phyloP scores from a whole-genome alignment of 1,140 invertebrate genomes.

The Drosophila pseudoananassae region DNA sequence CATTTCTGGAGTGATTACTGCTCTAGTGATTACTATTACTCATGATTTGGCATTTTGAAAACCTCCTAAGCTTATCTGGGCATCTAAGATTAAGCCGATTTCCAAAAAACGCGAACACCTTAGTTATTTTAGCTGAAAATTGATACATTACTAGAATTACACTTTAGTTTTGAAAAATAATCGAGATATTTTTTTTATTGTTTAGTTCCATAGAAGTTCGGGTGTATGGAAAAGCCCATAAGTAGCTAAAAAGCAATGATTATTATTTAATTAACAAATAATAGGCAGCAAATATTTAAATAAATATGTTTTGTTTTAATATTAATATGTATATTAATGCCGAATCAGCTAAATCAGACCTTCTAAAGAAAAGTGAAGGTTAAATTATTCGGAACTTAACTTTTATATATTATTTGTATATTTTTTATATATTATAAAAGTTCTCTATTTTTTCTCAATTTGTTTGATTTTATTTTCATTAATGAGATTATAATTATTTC shows the following conservation, averaged over 20 bases:
- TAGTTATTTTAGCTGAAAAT: neutral
- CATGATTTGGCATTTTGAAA: conserved; percentile 3
- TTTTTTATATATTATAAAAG: neutral
- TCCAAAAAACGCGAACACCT: neutral
- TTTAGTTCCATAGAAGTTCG: neutral
- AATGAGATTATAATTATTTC: neutral
- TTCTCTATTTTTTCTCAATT: neutral
- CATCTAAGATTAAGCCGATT: conserved; percentile 7
- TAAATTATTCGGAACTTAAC: neutral
- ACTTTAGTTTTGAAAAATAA: neutral
- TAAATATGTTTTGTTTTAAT: neutral
- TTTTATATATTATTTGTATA: neutral
- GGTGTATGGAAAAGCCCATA: neutral
- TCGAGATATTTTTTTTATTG: neutral
- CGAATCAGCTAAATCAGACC: neutral
- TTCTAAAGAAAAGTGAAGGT: neutral
- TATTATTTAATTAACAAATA: no score
- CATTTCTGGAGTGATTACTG: conserved; percentile 16
- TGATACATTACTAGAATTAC: neutral
- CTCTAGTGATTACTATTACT: conserved; percentile 10
- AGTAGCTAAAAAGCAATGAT: no score
- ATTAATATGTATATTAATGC: neutral
- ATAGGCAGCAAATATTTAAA: no score
- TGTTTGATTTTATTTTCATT: neutral
- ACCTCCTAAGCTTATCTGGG: neutral